Evolutionary conservation across 2,113 vertebrate species (phyloP).

Genomic region (Nothobranchius furzeri): DNA sequence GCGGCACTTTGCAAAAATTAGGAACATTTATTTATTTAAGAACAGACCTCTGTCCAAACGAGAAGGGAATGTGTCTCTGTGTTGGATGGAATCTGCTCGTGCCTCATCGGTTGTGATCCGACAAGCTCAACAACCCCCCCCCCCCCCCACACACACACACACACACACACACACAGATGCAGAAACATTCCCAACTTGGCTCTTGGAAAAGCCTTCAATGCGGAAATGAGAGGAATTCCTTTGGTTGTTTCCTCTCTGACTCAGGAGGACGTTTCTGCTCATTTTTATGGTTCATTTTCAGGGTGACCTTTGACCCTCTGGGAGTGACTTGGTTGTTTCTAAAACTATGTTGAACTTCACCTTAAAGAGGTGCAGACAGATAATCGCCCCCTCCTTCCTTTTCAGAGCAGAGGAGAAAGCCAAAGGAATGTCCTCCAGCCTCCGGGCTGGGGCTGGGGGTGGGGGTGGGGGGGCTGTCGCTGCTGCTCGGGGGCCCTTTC

Average conservation of each 20-base stretch:
- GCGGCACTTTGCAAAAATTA: conserved; percentile 10
- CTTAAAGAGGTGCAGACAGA: not conserved
- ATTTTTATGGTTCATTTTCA: not conserved
- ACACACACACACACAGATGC: too few relatives aligned
- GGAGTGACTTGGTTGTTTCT: too few relatives aligned
- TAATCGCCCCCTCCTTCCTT: not conserved
- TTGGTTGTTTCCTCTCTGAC: not conserved
- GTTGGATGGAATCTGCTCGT: not conserved
- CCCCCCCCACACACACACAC: not conserved
- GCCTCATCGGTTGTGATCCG: not conserved
- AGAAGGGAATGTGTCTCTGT: not conserved
- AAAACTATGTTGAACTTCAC: not conserved
- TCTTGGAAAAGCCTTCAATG: not conserved
- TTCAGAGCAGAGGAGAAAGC: conserved; percentile 40
- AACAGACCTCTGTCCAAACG: not conserved
- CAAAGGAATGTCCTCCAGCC: conserved; percentile 72
- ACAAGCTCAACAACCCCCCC: not conserved
- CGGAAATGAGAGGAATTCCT: not conserved
- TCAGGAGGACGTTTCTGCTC: conserved; percentile 1
- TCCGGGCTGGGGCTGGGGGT: conserved; percentile 32
- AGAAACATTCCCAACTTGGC: too few relatives aligned
- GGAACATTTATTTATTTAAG: conserved; percentile 3
- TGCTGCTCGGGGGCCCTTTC: conserved; percentile 41
- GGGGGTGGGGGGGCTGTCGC: not conserved
- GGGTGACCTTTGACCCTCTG: not conserved